Evolutionary conservation across 2,797 vertebrate genomes (phyloP), one percentile per base, ranked within the genome.

Genomic region (Microhierax caerulescens): DNA sequence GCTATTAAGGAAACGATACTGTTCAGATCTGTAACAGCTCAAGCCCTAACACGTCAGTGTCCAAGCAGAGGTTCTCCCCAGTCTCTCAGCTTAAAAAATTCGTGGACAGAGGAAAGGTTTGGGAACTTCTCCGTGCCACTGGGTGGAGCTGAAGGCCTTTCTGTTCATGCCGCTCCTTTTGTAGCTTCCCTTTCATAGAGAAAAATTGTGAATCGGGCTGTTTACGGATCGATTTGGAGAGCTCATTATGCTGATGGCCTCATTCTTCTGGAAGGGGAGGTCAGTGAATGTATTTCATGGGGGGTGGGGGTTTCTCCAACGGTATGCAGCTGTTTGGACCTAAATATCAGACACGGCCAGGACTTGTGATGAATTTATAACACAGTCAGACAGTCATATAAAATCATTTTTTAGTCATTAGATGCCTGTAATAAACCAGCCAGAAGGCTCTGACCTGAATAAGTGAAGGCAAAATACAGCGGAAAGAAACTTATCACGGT

Each of bases 121-220:
- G 91, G 60, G 43, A 61, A 61, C 27, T 83, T 17, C 27, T 81
- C 30, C 0, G 10, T 25, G 5, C 96, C 97, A 56, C 96, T 77
- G 74, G 96, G 88, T 89, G 97, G 96, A 91, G 97, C 95, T 91
- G 93, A 34, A 94, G 53, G 53, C 83, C 85, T 85, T 93, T 43
- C 1, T 22, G 80, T 67, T 25, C 6, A 15, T 21, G 7, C 39
- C 4, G 45, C 21, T 91, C 72, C 57, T 64, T 4, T 14, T 5
- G 0, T 68, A 32, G 20, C 28, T 43, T 2, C 47, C n/a, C 32
- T 67, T 20, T 4, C 1, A 1, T 3, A 19, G 36, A 5, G 75
- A 6, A 21, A 54, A 78, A 28, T 2, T 2, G 80, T 41, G 67
- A 59, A 34, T n/a, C 50, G 2, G 76, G 94, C 79, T 61, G 65